phyloP scores from a whole-genome alignment of 1,140 invertebrate species.

The Ridgeia piscesae region DNA sequence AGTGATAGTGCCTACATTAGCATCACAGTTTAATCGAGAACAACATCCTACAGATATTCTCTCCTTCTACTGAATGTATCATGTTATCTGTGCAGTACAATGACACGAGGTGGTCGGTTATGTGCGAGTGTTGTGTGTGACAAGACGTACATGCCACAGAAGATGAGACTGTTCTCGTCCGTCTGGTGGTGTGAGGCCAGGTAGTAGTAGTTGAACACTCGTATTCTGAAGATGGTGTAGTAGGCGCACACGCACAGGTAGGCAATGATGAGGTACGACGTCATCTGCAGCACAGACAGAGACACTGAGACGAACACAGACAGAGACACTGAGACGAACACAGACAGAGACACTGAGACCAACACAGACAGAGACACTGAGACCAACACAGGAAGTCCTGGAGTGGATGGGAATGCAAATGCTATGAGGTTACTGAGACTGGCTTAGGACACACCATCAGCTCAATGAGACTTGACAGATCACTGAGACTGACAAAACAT shows the following conservation, averaged over 20 bases:
- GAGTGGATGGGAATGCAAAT: too few relatives aligned
- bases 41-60: too few relatives aligned
- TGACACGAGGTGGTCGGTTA: background rate
- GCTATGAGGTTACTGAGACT: too few relatives aligned
- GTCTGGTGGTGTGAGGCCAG: conserved; percentile 96
- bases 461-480: too few relatives aligned
- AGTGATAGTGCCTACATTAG: background rate
- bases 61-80: too few relatives aligned
- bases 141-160: conserved; percentile 79
- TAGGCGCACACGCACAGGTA: conserved; percentile 97
- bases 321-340: too few relatives aligned
- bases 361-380: too few relatives aligned
- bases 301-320: background rate
- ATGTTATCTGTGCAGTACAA: background rate
- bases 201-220: conserved; percentile 95
- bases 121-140: background rate
- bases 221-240: conserved; percentile 94
- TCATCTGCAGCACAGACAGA: conserved; percentile 61
- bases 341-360: too few relatives aligned
- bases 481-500: too few relatives aligned
- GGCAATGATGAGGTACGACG: conserved; percentile 86
- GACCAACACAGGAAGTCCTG: too few relatives aligned
- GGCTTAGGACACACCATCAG: too few relatives aligned
- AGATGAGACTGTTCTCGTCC: conserved; percentile 97
- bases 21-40: background rate